Conservation (phyloP, 2,113 vertebrate genomes). For the Isurus oxyrinchus region DNA sequence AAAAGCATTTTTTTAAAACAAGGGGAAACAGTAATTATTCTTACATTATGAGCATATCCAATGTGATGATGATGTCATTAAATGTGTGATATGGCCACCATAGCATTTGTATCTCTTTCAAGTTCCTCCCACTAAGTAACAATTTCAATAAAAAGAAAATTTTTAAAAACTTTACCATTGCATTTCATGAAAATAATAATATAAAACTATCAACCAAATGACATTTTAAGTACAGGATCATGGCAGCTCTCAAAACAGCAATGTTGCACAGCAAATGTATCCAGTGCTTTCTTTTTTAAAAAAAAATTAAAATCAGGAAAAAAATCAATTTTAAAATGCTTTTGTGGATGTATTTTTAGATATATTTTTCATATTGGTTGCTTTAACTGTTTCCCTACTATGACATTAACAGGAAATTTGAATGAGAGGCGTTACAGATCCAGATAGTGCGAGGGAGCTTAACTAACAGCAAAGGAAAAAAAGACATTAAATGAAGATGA, state of each 20-base stretch:
- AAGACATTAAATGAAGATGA: not conserved
- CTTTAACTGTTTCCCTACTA: not conserved
- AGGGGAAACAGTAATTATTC: too few species aligned
- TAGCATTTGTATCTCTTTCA: too few species aligned
- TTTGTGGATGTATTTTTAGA: not conserved
- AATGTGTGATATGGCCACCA: too few species aligned
- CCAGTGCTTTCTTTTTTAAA: not conserved
- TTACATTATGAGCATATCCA: too few species aligned
- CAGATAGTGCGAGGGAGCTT: not conserved
- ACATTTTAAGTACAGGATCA: not conserved
- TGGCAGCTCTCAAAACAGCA: not conserved
- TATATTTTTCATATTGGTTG: not conserved
- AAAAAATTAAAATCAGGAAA: not conserved
- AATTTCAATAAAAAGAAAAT: too few species aligned
- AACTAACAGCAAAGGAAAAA: not conserved
- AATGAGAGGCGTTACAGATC: not conserved
- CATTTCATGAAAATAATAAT: too few species aligned
- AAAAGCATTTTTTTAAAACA: too few species aligned
- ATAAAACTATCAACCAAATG: not conserved
- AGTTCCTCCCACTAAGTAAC: too few species aligned
- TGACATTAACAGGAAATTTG: not conserved
- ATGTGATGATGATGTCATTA: too few species aligned
- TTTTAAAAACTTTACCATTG: too few species aligned
- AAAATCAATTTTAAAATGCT: not conserved
- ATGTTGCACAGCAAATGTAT: not conserved